A percentile compares a stretch with the other conserved stretches of the same genome.
Evolutionary conservation across 1,140 invertebrate species (phyloP).

Genomic region (Chrysopa pallens): DNA sequence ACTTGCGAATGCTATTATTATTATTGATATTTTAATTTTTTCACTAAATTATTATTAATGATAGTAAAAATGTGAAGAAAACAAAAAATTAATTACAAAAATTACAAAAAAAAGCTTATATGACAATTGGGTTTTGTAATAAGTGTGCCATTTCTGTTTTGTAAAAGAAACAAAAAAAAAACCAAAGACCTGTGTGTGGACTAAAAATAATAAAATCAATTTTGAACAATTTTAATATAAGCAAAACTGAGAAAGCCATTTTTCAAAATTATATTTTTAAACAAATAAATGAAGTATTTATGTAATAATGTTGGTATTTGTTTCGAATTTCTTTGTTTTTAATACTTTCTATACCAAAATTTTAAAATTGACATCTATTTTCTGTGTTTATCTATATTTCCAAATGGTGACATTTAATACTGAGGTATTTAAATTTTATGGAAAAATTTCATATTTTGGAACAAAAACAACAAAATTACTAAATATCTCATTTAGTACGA

Average conservation of each 20-base stretch:
- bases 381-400: too few species aligned
- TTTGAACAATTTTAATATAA: slow-evolving; percentile 1
- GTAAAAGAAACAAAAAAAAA: slow-evolving; percentile 3
- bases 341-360: too few species aligned
- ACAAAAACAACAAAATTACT: neutral
- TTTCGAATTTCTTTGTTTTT: too few species aligned
- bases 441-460: neutral
- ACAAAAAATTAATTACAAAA: neutral
- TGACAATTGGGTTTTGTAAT: slow-evolving; percentile 16
- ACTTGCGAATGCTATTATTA: slow-evolving; percentile 22
- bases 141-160: slow-evolving; percentile 21
- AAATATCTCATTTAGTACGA: neutral
- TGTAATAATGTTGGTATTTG: neutral
- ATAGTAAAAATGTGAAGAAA: slow-evolving; percentile 2
- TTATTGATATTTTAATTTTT: neutral
- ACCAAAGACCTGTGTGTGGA: neutral
- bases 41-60: slow-evolving; percentile 1
- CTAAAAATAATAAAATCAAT: neutral
- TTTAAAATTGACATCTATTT: too few species aligned
- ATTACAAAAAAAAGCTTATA: slow-evolving; percentile 4
- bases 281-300: neutral
- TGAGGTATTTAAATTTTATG: neutral
- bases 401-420: too few species aligned
- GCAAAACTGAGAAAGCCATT: neutral
- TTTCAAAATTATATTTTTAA: neutral